Base-by-base conservation (phyloP, 37 sponge, comb jelly and placozoan genomes). In the Chondrilla cf. caribensis region DNA sequence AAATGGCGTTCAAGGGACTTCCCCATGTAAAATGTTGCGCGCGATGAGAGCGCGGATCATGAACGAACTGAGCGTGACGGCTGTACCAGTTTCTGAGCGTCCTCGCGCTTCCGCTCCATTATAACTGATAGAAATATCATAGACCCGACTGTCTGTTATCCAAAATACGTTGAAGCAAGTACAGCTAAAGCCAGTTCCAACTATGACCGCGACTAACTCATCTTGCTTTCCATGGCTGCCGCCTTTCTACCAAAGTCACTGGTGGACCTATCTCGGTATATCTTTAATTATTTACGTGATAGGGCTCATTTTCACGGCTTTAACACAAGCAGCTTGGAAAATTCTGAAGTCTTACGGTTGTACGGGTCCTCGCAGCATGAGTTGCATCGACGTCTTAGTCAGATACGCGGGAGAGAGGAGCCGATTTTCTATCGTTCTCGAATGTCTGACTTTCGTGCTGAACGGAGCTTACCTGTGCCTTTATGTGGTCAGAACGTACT, bases 201-300 rank as follows among this genome's bases (percentile, higher is more conserved):
- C 51, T 11, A 47, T 47, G 51, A 47, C 6, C 51, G 11, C 51
- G 51, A 47, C 51, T n/a, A n/a, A n/a, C 9, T 47, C 51, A 11
- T 47, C 9, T 47, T 47, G 6, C 51, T 14, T 14, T 47, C 9
- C 9, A 47, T 47, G 51, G 51, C 6, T 47, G 11, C 51, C 51
- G 11, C 9, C 9, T 11, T 11, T 14, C 51, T 47, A 47, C 11
- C 51, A 6, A 47, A 47, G 51, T 11, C 44, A n/a, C 1, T 73
- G 76, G 76, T 73, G 76, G 76, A 6, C 40, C 19, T 73, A 73
- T 43, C 36, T 73, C 76, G 41, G 24, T 22, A 43, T 73, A 25
- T 37, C 17, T 0, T 11, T 39, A n/a, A 2, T 25, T 15, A n/a
- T 73, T 1, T 73, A 73, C 44, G 19, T 73, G 2, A 0, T 73